These are phyloP conservation scores for Mylabris sibirica DNA, from an alignment of 2,888 invertebrate species.

Conservation along the genomic window DNA sequence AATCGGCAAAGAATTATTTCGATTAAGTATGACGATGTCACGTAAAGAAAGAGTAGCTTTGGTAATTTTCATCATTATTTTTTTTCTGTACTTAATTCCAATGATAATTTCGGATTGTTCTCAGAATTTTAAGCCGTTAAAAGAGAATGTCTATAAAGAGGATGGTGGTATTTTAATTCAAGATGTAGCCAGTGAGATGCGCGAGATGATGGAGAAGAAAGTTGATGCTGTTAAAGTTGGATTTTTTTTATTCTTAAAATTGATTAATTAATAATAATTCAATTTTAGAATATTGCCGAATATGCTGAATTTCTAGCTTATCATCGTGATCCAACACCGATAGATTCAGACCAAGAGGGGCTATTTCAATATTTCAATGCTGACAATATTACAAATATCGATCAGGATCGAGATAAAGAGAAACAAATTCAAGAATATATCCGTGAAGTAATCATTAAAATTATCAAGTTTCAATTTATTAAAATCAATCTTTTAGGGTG, in stretches of 20 bases:
- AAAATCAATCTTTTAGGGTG: constrained; percentile 36
- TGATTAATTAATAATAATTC: neutral
- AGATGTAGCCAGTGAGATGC: constrained; percentile 82
- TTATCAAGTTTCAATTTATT: neutral
- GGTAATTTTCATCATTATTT: constrained; percentile 57
- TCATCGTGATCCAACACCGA: constrained; percentile 42
- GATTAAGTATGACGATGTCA: constrained; percentile 79
- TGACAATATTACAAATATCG: constrained; percentile 67
- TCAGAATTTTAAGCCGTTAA: constrained; percentile 48
- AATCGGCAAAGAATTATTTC: constrained; percentile 76
- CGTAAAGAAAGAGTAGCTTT: constrained; percentile 77
- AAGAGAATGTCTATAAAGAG: constrained; percentile 42
- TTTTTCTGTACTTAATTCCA: constrained; percentile 8
- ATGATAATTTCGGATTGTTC: constrained; percentile 26
- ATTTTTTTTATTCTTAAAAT: constrained; percentile 58
- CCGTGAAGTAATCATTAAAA: constrained; percentile 38
- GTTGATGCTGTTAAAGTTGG: constrained; percentile 82
- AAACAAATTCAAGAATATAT: constrained; percentile 42
- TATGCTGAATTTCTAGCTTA: constrained; percentile 55
- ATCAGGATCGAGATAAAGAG: constrained; percentile 45
- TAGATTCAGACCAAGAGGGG: constrained; percentile 53
- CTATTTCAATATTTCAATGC: constrained; percentile 74
- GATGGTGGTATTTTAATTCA: constrained; percentile 75
- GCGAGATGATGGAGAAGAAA: constrained; percentile 85
- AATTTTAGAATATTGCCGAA: constrained; percentile 52